Conservation (phyloP, 2,113 vertebrate genomes). For the Rhynchomys soricoides region DNA sequence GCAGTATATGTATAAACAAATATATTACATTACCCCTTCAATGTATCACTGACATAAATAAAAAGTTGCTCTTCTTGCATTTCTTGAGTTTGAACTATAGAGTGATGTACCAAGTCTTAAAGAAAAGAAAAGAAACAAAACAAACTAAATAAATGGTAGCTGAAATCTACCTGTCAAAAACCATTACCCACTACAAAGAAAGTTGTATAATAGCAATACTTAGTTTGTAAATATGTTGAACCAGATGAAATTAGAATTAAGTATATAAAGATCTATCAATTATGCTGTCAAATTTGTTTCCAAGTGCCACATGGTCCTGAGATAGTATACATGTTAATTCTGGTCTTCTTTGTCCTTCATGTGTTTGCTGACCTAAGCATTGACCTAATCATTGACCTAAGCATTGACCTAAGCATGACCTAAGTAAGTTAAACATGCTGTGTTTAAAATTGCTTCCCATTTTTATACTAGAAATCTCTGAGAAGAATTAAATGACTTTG, state of each 20-base stretch:
- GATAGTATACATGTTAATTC: neutral
- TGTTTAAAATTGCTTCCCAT: neutral
- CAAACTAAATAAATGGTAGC: neutral
- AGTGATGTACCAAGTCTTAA: neutral
- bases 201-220: neutral
- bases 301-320: neutral
- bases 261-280: neutral
- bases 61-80: neutral
- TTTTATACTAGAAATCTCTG: neutral
- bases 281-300: neutral
- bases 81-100: too few species aligned
- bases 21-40: neutral
- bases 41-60: neutral
- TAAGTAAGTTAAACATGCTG: neutral
- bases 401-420: neutral
- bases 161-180: neutral
- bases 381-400: neutral
- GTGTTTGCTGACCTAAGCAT: neutral
- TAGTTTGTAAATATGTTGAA: constrained; percentile 6
- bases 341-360: neutral
- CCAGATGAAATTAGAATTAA: neutral
- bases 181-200: neutral
- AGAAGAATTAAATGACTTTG: neutral
- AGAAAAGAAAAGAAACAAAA: neutral
- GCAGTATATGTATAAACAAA: neutral